Conservation (phyloP, 2,113 vertebrate genomes). For the Spermophilus dauricus region DNA sequence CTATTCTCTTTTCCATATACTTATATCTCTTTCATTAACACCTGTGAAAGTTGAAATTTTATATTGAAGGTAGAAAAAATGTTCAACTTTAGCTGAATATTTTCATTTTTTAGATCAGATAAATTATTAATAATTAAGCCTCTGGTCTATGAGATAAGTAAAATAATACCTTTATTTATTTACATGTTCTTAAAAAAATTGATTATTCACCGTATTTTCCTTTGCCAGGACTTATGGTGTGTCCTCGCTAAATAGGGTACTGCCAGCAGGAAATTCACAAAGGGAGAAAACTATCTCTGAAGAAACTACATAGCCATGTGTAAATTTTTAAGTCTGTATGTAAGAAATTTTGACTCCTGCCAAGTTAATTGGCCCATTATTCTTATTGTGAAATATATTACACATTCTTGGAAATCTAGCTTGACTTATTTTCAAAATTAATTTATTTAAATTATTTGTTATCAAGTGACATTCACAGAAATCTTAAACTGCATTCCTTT, state of each 20-base stretch:
- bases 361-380: background rate
- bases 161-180: conserved; percentile 62
- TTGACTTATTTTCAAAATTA: background rate
- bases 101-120: conserved; percentile 58
- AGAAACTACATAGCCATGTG: background rate
- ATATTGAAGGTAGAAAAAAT: conserved; percentile 58
- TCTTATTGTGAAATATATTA: background rate
- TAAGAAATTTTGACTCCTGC: conserved; percentile 7
- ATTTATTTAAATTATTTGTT: conserved; percentile 19
- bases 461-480: background rate
- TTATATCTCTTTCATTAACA: conserved; percentile 69
- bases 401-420: background rate
- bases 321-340: background rate
- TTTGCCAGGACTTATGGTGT: background rate
- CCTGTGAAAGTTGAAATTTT: conserved; percentile 72
- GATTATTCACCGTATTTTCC: conserved; percentile 54
- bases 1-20: conserved; percentile 67
- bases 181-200: conserved; percentile 54
- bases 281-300: conserved; percentile 6
- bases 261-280: conserved; percentile 1
- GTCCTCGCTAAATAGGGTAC: background rate
- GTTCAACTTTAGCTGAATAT: background rate
- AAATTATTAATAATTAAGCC: conserved; percentile 61
- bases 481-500: background rate
- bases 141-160: conserved; percentile 55